Percentiles rank a stretch among this genome's conserved stretches.
Evolutionary conservation across 2,888 invertebrate species (phyloP).

Genomic region (Camptogramma bilineatum): DNA sequence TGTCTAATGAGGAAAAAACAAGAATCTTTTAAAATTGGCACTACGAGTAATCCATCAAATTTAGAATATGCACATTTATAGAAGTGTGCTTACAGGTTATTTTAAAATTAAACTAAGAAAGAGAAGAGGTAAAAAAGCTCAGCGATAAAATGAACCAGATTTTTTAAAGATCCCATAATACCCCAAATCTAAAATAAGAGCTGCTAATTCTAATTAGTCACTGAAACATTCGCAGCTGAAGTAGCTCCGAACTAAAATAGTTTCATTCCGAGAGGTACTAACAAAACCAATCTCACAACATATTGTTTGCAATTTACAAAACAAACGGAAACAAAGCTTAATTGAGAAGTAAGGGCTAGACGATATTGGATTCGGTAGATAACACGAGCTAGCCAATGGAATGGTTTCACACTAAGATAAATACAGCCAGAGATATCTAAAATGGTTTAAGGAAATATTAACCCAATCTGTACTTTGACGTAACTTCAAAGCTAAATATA

Average conservation of each 20-base stretch:
- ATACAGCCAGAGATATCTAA: not conserved
- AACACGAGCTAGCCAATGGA: constrained; percentile 49
- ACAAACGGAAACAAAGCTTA: constrained; percentile 53
- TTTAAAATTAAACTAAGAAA: too few relatives aligned
- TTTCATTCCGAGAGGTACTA: constrained; percentile 34
- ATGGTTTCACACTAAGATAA: not conserved
- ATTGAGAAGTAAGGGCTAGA: constrained; percentile 56
- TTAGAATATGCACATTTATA: too few relatives aligned
- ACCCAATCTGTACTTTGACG: too few relatives aligned
- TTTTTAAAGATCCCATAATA: too few relatives aligned
- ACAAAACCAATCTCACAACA: constrained; percentile 47
- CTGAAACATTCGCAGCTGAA: constrained; percentile 23
- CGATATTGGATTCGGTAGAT: constrained; percentile 63
- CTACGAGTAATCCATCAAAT: too few relatives aligned
- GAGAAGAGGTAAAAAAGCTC: too few relatives aligned
- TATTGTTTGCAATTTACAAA: constrained; percentile 50
- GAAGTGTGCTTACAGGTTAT: too few relatives aligned
- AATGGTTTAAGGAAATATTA: not conserved
- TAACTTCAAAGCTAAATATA: too few relatives aligned
- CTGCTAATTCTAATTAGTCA: constrained; percentile 22
- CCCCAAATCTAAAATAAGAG: constrained; percentile 1
- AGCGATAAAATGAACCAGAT: too few relatives aligned
- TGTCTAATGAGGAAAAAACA: too few relatives aligned
- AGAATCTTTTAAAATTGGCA: too few relatives aligned
- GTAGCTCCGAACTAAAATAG: constrained; percentile 23